Evolutionary conservation across 1,140 invertebrate species (phyloP), one percentile per base, ranked within the genome.

Genomic region (Helicoverpa armigera): DNA sequence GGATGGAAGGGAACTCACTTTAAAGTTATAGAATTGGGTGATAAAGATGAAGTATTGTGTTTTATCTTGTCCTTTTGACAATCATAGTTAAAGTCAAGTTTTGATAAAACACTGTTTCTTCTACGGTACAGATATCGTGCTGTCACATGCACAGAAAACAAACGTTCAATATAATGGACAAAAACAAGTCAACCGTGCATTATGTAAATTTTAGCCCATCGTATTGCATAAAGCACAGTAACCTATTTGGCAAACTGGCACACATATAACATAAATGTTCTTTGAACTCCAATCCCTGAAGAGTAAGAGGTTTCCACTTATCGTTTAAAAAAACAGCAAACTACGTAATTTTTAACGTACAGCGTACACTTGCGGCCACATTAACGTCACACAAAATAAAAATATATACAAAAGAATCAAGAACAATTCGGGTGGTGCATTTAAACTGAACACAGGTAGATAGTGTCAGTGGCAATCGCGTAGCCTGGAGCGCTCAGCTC

Each of bases 391-490:
- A 48, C 51, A 48, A 69, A 78, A 79, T 82, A 79, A 86, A 80
- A 83, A 73, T 58, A 48, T 51, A 77, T 53, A 63, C 78, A 78
- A 83, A 78, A 80, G 31, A 56, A 81, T 81, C 79, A 82, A 80
- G 83, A 85, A 83, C 78, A 83, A 80, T 83, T 82, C 72, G 50
- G 53, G 53, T 60, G 61, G 78, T 82, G 84, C 80, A 86, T 86
- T 86, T 82, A 85, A 83, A 85, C 51, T 67, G 75, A 69, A 80
- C 67, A 79, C 76, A 80, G 78, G 73, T 79, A 79, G 84, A 86
- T 85, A 85, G 82, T 81, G 83, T 86, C 86, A 84, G 74, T 81
- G 56, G 85, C 84, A 85, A 84, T 87, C 85, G 83, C 54, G 29
- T 86, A n/a, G 84, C 84, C 80, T 3, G 54, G 43, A 56, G 86